Evolutionary conservation across 2,113 vertebrate species (phyloP).

Genomic region (Anguilla rostrata): DNA sequence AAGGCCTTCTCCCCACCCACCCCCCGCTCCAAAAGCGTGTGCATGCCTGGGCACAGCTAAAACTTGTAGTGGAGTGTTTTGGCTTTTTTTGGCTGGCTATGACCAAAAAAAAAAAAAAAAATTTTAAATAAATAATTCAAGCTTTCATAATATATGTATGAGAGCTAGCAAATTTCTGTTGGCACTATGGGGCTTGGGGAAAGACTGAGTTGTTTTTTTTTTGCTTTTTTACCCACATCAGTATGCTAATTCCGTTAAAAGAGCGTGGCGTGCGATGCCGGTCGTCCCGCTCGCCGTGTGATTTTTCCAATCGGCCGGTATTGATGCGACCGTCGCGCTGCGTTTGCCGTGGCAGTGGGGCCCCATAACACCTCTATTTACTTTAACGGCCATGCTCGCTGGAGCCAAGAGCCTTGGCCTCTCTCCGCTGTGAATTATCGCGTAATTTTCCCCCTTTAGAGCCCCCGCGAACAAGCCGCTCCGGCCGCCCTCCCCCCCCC

Average conservation of each 20-base stretch:
- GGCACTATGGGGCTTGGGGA: neutral
- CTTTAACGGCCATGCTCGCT: neutral
- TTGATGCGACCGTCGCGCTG: constrained; percentile 3
- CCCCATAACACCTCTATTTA: constrained; percentile 9
- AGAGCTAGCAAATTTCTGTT: neutral
- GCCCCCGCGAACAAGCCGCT: neutral
- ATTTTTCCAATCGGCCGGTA: neutral
- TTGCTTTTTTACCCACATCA: neutral
- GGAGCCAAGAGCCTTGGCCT: neutral
- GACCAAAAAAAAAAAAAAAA: no score
- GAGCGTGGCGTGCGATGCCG: no score
- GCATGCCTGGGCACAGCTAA: no score
- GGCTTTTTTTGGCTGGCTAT: no score
- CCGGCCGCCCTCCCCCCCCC: no score
- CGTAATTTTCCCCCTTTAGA: neutral
- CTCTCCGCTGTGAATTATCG: neutral
- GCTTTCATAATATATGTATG: no score
- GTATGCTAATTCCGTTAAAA: no score
- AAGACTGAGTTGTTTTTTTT: neutral
- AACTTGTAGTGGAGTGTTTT: no score
- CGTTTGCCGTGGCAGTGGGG: neutral
- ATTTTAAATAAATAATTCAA: no score
- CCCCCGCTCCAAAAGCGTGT: no score
- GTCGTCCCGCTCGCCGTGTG: no score
- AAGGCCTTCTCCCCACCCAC: no score